Base-by-base conservation (phyloP, 2,888 invertebrate species). In the Netelia inedita region DNA sequence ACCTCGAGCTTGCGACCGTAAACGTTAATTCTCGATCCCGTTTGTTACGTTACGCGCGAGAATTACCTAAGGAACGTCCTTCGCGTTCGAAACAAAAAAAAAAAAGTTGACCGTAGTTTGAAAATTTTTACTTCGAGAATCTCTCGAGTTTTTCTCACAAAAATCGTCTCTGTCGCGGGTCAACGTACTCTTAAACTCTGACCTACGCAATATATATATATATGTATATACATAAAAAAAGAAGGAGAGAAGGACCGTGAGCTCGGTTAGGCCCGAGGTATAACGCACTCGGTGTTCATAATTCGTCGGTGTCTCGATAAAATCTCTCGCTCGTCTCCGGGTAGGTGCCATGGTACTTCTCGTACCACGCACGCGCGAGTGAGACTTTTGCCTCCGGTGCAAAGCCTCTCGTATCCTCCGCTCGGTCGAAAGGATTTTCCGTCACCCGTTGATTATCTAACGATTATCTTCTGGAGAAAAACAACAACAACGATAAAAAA, bases 301-400 rank as follows among this genome's bases (percentile, higher is more conserved):
- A 83, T 80, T 80, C 74, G 74, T 57, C 74, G 63, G 71, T 59
- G 65, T 65, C 79, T 69, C 66, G 83, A 83, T 83, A 80, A 71
- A 80, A 83, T 80, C 80, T 80, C 28, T 35, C 35, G 35, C 35
- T 74, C 74, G 68, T 68, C 80, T 80, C 68, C 35, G 35, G 46
- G 23, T 61, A 80, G 73, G 55, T 74, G 57, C 73, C 73, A 19
- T 50, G 66, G 3, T 6, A 3, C 8, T 35, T 6, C 35, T 28
- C 28, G 35, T 35, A 35, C 35, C 6, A 35, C 35, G 35, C 35
- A 35, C 5, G 35, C 35, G 35, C 35, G 35, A 35, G 35, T 35
- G 35, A 35, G 35, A 35, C 35, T 35, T 35, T 35, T 35, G 35
- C 35, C 35, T 35, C 35, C 35, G 35, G 3, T 35, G 35, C 35